Conservation (phyloP, 2,113 vertebrate species). For the Trichomycterus rosablanca region DNA sequence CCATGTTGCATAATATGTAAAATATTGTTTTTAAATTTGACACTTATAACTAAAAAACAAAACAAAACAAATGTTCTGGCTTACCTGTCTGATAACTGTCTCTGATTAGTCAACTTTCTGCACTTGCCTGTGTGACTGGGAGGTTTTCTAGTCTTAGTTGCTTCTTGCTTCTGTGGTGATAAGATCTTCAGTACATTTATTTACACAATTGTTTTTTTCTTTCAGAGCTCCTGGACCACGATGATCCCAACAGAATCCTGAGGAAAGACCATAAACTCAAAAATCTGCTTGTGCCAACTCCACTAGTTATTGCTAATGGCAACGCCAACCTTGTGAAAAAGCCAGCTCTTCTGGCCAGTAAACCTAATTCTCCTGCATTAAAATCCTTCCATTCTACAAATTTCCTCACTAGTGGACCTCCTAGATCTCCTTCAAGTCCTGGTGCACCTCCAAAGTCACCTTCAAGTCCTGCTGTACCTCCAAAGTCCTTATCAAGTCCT, state of each 20-base stretch:
- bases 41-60: too few relatives aligned
- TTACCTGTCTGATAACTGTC: too few relatives aligned
- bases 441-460: not conserved
- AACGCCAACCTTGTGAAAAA: slow-evolving; percentile 14
- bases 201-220: slow-evolving; percentile 26
- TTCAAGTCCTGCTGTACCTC: not conserved
- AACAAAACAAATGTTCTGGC: too few relatives aligned
- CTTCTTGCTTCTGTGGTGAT: too few relatives aligned
- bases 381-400: slow-evolving; percentile 16
- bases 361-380: slow-evolving; percentile 15
- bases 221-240: slow-evolving; percentile 50
- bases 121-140: too few relatives aligned
- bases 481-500: too few relatives aligned
- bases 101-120: too few relatives aligned
- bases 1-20: too few relatives aligned
- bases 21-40: too few relatives aligned
- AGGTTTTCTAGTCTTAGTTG: too few relatives aligned
- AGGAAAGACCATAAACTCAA: slow-evolving; percentile 12
- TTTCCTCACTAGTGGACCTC: not conserved
- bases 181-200: too few relatives aligned
- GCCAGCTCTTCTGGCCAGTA: slow-evolving; percentile 2
- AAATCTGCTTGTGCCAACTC: slow-evolving; percentile 32
- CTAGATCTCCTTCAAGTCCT: not conserved
- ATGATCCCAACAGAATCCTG: slow-evolving; percentile 20
- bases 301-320: slow-evolving; percentile 40